Base-by-base conservation (phyloP, 2,113 vertebrate species). In the Cercocebus atys region DNA sequence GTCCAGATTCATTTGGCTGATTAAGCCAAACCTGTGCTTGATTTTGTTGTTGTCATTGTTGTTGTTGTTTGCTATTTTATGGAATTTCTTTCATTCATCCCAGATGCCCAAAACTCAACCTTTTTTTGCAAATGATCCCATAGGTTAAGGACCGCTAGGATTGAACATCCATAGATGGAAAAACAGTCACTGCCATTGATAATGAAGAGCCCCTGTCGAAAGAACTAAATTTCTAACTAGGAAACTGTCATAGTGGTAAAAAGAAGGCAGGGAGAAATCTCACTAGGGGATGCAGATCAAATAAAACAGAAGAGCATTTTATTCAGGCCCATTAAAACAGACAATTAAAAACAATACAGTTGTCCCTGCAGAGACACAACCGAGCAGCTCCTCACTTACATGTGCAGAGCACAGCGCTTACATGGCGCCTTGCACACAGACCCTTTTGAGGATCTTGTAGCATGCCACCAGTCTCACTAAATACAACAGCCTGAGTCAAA, bases 261-360 rank as follows among this genome's bases (percentile, higher is more conserved):
- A 97, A 98, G 78, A 94, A 98, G 95, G 61, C 79, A 98, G 95
- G 94, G 94, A 96, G 85, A 97, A 98, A 97, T 84, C 83, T 91
- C 96, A 95, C 22, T 66, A 93, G 87, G 97, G 96, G 93, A 98
- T 43, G 80, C 88, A 98, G 98, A 98, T 98, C 97, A 98, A 99
- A 98, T 97, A 91, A 98, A 97, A 96, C 88, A 98, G 93, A 98
- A 95, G 75, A 98, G 80, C 98, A 98, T 98, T 98, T 98, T 98
- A 98, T 92, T 97, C 92, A 75, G 40, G 97, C 97, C 96, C 94
- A 97, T 98, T 98, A 98, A 98, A 98, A 98, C 88, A 97, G 98
- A 98, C 96, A 98, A 98, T 97, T 98, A 98, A 98, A 98, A 97
- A 25, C 86, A 97, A 94, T 98, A 97, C 45, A 11, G 96, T 98